Percentiles rank a stretch among this genome's conserved stretches.
These are phyloP conservation scores for Protobothrops mucrosquamatus DNA, from an alignment of 2,113 vertebrate species.

Conservation along the genomic window DNA sequence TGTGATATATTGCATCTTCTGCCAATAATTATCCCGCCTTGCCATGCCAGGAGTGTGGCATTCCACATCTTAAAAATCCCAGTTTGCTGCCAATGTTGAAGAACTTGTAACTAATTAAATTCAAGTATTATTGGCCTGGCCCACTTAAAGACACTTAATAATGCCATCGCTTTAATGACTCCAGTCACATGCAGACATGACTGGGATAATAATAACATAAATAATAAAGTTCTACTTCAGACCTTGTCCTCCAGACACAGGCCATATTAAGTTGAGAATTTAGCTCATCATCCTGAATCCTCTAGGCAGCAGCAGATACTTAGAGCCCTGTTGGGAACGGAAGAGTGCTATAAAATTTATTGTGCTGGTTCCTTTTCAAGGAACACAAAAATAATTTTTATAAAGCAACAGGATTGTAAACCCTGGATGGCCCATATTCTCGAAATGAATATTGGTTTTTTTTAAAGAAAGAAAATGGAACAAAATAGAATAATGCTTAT, in stretches of 20 bases:
- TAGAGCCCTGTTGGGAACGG: slow-evolving; percentile 12
- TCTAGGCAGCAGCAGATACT: slow-evolving; percentile 36
- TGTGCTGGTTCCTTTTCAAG: accelerated
- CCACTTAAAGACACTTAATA: slow-evolving; percentile 63
- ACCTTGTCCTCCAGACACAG: slow-evolving; percentile 51
- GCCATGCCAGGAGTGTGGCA: slow-evolving; percentile 39
- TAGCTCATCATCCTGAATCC: slow-evolving; percentile 50
- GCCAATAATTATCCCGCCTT: slow-evolving; percentile 55
- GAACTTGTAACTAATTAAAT: slow-evolving; percentile 66
- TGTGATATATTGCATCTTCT: slow-evolving; percentile 48
- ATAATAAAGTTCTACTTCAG: slow-evolving; percentile 39
- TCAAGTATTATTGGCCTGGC: slow-evolving; percentile 52
- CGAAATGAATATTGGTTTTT: not conserved
- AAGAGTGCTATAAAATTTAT: not conserved
- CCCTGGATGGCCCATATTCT: not conserved
- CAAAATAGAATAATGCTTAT: not conserved
- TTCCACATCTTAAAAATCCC: slow-evolving; percentile 28
- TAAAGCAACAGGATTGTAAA: not conserved
- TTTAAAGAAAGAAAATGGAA: not conserved
- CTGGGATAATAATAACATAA: slow-evolving; percentile 28
- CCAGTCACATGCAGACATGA: slow-evolving; percentile 19
- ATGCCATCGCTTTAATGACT: slow-evolving; percentile 49
- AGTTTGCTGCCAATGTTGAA: slow-evolving; percentile 63
- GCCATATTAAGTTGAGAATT: slow-evolving; percentile 39
- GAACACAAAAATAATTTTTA: not conserved